Percentiles rank a stretch among this genome's conserved stretches.
Evolutionary conservation across 2,797 vertebrate genomes (phyloP).

Genomic region (Otolemur crassicaudatus): DNA sequence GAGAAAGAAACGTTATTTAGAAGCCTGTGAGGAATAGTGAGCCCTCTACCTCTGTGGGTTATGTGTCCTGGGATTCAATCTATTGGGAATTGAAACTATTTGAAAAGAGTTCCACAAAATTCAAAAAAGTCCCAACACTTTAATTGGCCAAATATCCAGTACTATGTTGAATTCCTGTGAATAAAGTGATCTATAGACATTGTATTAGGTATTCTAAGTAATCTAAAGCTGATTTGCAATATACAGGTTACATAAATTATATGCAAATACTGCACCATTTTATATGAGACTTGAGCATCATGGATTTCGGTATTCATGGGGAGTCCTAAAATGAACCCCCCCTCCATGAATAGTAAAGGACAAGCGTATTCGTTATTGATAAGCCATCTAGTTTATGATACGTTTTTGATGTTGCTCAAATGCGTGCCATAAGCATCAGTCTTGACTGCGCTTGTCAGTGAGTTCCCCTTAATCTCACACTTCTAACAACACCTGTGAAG

Average conservation of each 20-base stretch:
- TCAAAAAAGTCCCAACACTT: background rate
- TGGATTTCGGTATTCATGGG: background rate
- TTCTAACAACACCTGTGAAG: background rate
- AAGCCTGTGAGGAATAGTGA: background rate
- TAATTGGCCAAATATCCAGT: background rate
- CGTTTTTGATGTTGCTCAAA: background rate
- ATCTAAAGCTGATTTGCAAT: background rate
- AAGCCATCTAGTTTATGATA: background rate
- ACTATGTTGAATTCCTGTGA: background rate
- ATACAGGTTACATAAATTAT: background rate
- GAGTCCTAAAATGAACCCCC: background rate
- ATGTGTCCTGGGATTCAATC: background rate
- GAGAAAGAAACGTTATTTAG: background rate
- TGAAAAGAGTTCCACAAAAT: background rate
- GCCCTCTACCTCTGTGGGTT: background rate
- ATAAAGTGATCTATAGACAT: background rate
- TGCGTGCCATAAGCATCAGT: background rate
- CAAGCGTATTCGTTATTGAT: background rate
- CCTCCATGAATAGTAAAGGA: background rate
- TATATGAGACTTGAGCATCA: background rate
- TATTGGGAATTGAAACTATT: background rate
- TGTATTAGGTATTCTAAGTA: background rate
- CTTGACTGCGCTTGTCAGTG: background rate
- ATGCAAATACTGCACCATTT: background rate
- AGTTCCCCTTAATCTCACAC: background rate